Evolutionary conservation across 2,113 vertebrate genomes (phyloP), one percentile per base, ranked within the genome.

Genomic region (Serilophus lunatus): DNA sequence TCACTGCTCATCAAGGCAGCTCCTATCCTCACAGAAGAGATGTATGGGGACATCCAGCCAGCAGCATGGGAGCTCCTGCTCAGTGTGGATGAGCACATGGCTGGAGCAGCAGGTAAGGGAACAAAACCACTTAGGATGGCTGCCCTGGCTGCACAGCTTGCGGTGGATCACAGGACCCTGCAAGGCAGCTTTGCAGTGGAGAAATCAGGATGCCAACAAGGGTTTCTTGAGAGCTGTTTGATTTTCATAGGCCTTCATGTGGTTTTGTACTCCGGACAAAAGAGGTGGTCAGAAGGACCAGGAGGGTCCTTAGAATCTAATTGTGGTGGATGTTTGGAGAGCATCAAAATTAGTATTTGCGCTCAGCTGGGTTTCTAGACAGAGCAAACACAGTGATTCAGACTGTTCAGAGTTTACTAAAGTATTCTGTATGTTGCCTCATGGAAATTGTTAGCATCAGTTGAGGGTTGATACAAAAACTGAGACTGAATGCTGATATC

Each of bases 41-140:
- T 99, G 99, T 99, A 99, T 0, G 99, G 98, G 49, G 99, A 99
- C 96, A 98, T 99, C 95, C 99, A 99, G 96, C 99, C 99, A 0
- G 99, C 99, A 24, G 99, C 99, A 2, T 99, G 99, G 99, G 99
- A 99, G 72, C 98, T 99, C 13, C 92, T 99, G 63, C 99, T 99
- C 68, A 99, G 99, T 13, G 98, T 99, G 97, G 99, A 99, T 68
- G 99, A 99, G 80, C 99, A 99, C 79, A 99, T 99, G 99, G 99
- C 99, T 7, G 99, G 99, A 14, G 99, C 99, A 33, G 99, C 99
- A 90, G 99, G 99, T 99, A 93, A 92, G 77, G 24, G 18, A 53
- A 17, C 8, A 70, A 25, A 51, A 24, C 5, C 31, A 17, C 38
- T 68, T 25, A 17, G 28, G 19, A 3, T 33, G 49, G 38, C 50